These are phyloP conservation scores for Nothura maculosa DNA, from an alignment of 2,797 vertebrate species.

Conservation along the genomic window DNA sequence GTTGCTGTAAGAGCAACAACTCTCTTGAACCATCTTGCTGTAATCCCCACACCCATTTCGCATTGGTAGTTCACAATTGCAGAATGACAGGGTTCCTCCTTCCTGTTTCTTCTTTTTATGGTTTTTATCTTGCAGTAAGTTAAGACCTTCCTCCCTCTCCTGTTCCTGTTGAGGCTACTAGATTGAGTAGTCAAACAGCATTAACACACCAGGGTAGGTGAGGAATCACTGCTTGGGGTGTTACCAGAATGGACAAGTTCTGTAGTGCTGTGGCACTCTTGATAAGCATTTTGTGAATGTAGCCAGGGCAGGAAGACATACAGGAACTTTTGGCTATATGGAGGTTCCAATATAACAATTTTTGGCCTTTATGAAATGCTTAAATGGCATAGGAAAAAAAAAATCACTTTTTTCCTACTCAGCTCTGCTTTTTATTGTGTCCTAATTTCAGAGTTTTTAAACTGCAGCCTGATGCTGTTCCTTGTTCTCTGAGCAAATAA, in stretches of 20 bases:
- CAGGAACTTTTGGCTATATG: not conserved
- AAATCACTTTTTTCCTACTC: not conserved
- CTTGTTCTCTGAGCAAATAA: not conserved
- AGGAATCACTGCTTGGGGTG: not conserved
- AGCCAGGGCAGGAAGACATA: not conserved
- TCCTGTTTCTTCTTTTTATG: not conserved
- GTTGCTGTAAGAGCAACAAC: not conserved
- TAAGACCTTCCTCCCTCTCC: not conserved
- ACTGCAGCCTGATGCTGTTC: not conserved
- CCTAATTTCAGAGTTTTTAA: not conserved
- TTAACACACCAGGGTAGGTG: not conserved
- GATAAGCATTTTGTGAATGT: not conserved
- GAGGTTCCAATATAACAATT: not conserved
- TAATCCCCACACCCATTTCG: not conserved
- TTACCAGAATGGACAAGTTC: not conserved
- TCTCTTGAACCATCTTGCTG: not conserved
- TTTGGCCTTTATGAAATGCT: not conserved
- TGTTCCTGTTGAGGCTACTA: not conserved
- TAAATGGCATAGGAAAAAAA: not conserved
- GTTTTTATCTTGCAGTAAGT: constrained; percentile 19
- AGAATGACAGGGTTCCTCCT: not conserved
- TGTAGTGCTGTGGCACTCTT: not conserved
- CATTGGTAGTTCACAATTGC: constrained; percentile 29
- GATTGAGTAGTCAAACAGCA: not conserved
- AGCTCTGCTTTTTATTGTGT: not conserved